A percentile compares a stretch with the other conserved stretches of the same genome.
Conservation (phyloP, 2,888 invertebrate species). For the Synergus umbraculus region DNA sequence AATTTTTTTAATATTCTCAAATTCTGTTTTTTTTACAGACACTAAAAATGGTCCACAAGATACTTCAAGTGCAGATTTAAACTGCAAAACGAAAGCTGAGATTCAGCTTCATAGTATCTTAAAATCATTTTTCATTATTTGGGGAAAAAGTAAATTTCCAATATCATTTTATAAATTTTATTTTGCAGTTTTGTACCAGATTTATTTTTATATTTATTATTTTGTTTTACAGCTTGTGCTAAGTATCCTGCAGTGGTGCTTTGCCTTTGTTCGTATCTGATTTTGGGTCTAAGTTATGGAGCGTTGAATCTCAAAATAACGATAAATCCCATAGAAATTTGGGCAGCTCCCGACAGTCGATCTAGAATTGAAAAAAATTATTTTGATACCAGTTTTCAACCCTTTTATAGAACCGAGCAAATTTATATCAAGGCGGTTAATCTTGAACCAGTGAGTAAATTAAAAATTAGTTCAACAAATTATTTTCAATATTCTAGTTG, state of each 20-base stretch:
- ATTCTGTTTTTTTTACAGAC: not conserved
- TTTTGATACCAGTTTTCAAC: slow-evolving; percentile 91
- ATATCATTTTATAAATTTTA: not conserved
- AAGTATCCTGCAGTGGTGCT: slow-evolving; percentile 88
- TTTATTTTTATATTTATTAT: not conserved
- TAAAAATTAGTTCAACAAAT: not conserved
- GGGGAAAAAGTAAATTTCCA: slow-evolving; percentile 81
- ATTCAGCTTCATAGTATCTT: slow-evolving; percentile 81
- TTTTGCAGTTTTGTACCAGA: not conserved
- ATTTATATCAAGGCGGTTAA: slow-evolving; percentile 87
- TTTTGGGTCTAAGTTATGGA: slow-evolving; percentile 84
- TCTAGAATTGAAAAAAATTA: slow-evolving; percentile 91
- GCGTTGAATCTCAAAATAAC: slow-evolving; percentile 84
- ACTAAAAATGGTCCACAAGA: not conserved
- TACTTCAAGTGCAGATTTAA: not conserved
- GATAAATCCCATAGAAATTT: slow-evolving; percentile 94
- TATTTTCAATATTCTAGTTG: not conserved
- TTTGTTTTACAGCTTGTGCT: slow-evolving; percentile 82
- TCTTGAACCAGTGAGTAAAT: slow-evolving; percentile 78
- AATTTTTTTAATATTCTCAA: no score
- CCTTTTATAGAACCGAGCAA: slow-evolving; percentile 94
- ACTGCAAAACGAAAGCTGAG: slow-evolving; percentile 7
- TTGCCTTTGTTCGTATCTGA: slow-evolving; percentile 80
- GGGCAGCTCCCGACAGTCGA: slow-evolving; percentile 91
- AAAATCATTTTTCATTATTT: slow-evolving; percentile 87